Evolutionary conservation across 2,113 vertebrate species (phyloP).

Genomic region (Cyanocitta stelleri): DNA sequence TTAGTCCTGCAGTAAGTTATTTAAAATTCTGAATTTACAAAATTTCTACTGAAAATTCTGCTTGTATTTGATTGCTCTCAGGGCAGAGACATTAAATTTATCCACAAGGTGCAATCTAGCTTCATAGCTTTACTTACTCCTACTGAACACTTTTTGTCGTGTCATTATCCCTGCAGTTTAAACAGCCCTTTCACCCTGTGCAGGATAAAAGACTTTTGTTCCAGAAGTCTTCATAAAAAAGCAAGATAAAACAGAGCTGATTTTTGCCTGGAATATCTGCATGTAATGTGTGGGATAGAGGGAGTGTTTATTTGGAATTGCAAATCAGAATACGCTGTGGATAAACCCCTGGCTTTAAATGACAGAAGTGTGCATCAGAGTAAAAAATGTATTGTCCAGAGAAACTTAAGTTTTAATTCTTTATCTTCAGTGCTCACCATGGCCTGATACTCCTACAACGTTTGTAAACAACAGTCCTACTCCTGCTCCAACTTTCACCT

Average conservation of each 20-base stretch:
- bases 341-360: background rate
- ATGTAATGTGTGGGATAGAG: background rate
- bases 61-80: background rate
- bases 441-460: slow-evolving; percentile 83
- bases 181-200: background rate
- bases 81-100: background rate
- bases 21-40: background rate
- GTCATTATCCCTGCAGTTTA: background rate
- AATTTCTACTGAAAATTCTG: background rate
- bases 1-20: background rate
- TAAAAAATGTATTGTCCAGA: background rate
- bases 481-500: slow-evolving; percentile 81
- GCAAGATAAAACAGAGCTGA: background rate
- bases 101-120: background rate
- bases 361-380: background rate
- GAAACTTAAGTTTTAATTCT: background rate
- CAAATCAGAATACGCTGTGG: background rate
- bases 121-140: background rate
- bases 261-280: background rate
- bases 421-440: slow-evolving; percentile 84
- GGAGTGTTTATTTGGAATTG: background rate
- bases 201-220: background rate
- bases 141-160: background rate
- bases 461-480: slow-evolving; percentile 85
- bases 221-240: background rate